These are phyloP conservation scores for Caenorhabditis afra DNA, from an alignment of 2,888 invertebrate species.

Conservation along the genomic window DNA sequence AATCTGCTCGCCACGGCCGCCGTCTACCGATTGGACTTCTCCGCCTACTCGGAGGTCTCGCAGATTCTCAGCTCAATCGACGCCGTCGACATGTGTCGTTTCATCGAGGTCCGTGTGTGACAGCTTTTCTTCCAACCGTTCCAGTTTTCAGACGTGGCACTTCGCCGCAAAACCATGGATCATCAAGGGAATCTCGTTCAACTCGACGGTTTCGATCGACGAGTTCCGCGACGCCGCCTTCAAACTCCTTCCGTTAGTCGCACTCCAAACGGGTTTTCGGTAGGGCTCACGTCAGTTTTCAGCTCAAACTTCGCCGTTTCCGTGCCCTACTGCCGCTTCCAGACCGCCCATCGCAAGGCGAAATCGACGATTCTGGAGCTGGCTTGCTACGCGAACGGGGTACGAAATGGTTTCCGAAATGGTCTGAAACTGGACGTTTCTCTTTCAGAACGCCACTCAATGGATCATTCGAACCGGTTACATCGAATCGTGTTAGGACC, in stretches of 20 bases:
- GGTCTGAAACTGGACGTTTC: neutral
- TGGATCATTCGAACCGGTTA: constrained; percentile 58
- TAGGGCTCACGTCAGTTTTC: too few relatives aligned
- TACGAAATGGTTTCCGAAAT: constrained; percentile 6
- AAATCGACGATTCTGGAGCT: constrained; percentile 54
- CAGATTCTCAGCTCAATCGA: constrained; percentile 51
- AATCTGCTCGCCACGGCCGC: constrained; percentile 25
- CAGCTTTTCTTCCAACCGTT: too few relatives aligned
- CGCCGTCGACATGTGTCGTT: constrained; percentile 57
- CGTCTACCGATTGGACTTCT: constrained; percentile 53
- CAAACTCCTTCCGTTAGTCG: constrained; percentile 27
- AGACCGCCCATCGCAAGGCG: constrained; percentile 45
- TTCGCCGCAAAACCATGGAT: constrained; percentile 59
- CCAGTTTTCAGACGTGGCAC: constrained; percentile 29
- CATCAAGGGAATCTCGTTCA: constrained; percentile 62
- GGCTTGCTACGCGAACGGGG: constrained; percentile 62
- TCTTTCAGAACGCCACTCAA: constrained; percentile 54
- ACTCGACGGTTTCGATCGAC: constrained; percentile 61
- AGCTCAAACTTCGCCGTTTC: constrained; percentile 25
- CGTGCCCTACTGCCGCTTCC: constrained; percentile 62
- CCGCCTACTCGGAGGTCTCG: constrained; percentile 62
- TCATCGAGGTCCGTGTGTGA: constrained; percentile 49
- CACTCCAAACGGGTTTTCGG: neutral
- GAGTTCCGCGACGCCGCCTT: constrained; percentile 55
- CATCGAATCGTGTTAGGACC: constrained; percentile 13